Conservation (phyloP, 1,140 invertebrate genomes). For the Ridgeia piscesae region DNA sequence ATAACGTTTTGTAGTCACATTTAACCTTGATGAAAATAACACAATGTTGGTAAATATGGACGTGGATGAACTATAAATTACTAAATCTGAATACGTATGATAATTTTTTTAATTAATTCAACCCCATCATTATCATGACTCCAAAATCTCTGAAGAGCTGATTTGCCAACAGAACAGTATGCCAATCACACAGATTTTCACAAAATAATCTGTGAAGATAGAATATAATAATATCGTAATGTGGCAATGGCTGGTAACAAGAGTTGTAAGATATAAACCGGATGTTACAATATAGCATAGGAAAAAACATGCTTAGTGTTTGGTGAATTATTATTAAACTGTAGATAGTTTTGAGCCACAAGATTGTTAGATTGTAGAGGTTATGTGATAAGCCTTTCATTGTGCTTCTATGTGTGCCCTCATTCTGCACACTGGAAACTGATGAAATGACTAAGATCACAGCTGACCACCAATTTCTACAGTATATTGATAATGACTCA, state of each 20-base stretch:
- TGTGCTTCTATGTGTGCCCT: background rate
- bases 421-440: background rate
- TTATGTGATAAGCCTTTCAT: background rate
- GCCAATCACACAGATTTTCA: background rate
- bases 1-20: background rate
- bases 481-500: background rate
- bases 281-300: background rate
- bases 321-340: background rate
- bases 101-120: background rate
- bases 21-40: background rate
- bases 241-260: background rate
- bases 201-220: background rate
- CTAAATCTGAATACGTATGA: background rate
- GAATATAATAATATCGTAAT: background rate
- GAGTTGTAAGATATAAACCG: background rate
- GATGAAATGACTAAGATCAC: background rate
- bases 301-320: background rate
- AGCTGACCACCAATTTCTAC: background rate
- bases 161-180: background rate
- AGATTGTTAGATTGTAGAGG: background rate
- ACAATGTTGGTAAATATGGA: background rate
- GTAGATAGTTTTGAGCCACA: background rate
- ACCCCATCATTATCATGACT: background rate
- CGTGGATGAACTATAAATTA: background rate
- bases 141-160: background rate